These are phyloP conservation scores for Synanthedon tipuliformis DNA, from an alignment of 2,888 invertebrate genomes.

Conservation along the genomic window DNA sequence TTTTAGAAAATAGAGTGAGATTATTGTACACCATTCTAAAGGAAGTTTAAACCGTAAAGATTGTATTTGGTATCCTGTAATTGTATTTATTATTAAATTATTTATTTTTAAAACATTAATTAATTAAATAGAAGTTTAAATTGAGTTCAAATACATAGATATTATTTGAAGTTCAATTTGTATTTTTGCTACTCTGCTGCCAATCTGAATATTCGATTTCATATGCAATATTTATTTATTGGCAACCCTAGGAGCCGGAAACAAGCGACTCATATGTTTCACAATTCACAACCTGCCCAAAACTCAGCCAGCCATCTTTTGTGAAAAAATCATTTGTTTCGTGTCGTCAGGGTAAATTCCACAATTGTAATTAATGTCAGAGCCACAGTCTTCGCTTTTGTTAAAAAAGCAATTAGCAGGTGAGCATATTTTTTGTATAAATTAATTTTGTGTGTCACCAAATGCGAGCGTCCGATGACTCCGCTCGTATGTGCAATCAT, in stretches of 20 bases:
- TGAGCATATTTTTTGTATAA: constrained; percentile 56
- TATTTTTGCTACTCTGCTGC: too few relatives aligned
- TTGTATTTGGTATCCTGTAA: too few relatives aligned
- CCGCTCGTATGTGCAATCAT: constrained; percentile 44
- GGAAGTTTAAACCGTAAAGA: too few relatives aligned
- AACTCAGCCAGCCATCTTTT: constrained; percentile 80
- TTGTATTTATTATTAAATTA: too few relatives aligned
- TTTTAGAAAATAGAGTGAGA: too few relatives aligned
- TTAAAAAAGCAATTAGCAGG: constrained; percentile 96
- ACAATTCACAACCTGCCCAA: constrained; percentile 65
- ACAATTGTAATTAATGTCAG: constrained; percentile 92
- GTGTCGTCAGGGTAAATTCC: constrained; percentile 80
- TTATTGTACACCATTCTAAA: too few relatives aligned
- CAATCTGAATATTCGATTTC: too few relatives aligned
- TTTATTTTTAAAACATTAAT: too few relatives aligned
- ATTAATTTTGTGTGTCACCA: constrained; percentile 30
- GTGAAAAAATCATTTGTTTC: constrained; percentile 78
- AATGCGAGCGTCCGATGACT: constrained; percentile 43
- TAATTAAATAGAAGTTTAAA: too few relatives aligned
- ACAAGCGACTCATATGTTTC: constrained; percentile 66
- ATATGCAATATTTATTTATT: neutral
- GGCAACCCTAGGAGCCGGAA: constrained; percentile 48
- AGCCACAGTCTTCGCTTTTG: constrained; percentile 94
- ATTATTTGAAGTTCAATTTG: too few relatives aligned
- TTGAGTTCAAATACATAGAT: too few relatives aligned